Conservation (phyloP, 2,888 invertebrate species). For the Pseudococcus viburni region DNA sequence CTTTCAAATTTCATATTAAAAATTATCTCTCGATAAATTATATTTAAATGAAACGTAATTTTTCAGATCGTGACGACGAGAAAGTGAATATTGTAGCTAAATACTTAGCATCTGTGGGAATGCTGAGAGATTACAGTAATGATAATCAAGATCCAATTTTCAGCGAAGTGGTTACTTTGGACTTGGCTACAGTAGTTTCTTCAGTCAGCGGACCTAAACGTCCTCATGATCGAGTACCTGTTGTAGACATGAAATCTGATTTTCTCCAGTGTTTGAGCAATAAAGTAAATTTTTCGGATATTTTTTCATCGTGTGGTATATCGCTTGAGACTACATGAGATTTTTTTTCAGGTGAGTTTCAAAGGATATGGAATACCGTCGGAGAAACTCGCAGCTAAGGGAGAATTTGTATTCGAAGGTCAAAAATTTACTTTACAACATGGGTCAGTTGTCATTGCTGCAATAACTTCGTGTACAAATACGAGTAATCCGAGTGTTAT, state of each 20-base stretch:
- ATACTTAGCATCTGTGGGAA: slow-evolving; percentile 85
- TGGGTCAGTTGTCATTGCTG: slow-evolving; percentile 96
- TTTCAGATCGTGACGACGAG: slow-evolving; percentile 82
- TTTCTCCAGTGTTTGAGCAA: slow-evolving; percentile 87
- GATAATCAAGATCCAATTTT: slow-evolving; percentile 85
- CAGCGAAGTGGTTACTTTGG: slow-evolving; percentile 84
- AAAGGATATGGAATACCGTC: slow-evolving; percentile 89
- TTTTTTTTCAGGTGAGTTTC: slow-evolving; percentile 81
- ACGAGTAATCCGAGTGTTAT: slow-evolving; percentile 98
- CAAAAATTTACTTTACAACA: slow-evolving; percentile 85
- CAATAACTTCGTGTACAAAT: slow-evolving; percentile 98
- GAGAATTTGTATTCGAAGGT: slow-evolving; percentile 86
- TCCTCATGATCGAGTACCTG: slow-evolving; percentile 95
- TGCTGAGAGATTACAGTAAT: slow-evolving; percentile 87
- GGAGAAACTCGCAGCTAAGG: slow-evolving; percentile 77
- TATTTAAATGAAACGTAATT: background rate
- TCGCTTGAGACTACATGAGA: background rate
- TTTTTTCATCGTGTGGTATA: background rate
- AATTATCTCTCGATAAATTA: background rate
- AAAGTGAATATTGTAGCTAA: slow-evolving; percentile 84
- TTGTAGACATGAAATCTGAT: slow-evolving; percentile 90
- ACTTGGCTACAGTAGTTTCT: slow-evolving; percentile 89
- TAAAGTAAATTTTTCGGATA: slow-evolving; percentile 78
- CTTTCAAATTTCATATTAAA: background rate
- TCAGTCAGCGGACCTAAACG: slow-evolving; percentile 97